Conservation (phyloP, 2,113 vertebrate species). For the Apodemus speciosus region DNA sequence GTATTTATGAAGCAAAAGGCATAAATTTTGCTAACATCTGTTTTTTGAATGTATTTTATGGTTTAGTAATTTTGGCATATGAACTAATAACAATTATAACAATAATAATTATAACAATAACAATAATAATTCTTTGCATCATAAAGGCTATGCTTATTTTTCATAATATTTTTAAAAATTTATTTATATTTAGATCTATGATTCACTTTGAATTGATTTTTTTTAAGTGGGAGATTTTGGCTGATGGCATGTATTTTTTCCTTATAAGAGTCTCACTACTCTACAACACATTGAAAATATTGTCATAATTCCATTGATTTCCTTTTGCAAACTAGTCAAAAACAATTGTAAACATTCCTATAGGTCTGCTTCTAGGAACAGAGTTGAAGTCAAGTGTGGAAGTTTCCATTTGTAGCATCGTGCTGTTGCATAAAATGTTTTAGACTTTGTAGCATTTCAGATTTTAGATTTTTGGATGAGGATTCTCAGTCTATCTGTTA, state of each 20-base stretch:
- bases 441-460: not conserved
- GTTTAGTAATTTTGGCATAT: not conserved
- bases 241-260: not conserved
- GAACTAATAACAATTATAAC: not conserved
- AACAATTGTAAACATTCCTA: not conserved
- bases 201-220: not conserved
- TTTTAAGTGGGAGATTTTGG: not conserved
- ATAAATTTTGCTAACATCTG: not conserved
- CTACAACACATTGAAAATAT: not conserved
- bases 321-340: not conserved
- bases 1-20: not conserved
- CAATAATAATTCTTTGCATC: too few species aligned
- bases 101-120: too few species aligned
- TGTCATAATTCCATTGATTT: not conserved
- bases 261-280: not conserved
- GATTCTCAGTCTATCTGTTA: not conserved
- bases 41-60: too few species aligned
- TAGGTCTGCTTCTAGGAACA: not conserved
- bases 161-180: not conserved
- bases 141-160: not conserved
- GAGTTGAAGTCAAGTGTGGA: not conserved
- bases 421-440: not conserved
- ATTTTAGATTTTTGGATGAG: not conserved
- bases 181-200: constrained; percentile 22
- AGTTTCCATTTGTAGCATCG: not conserved